Evolutionary conservation across 2,797 vertebrate genomes (phyloP), one percentile per base, ranked within the genome.

Genomic region (Coracias cyanogaster): DNA sequence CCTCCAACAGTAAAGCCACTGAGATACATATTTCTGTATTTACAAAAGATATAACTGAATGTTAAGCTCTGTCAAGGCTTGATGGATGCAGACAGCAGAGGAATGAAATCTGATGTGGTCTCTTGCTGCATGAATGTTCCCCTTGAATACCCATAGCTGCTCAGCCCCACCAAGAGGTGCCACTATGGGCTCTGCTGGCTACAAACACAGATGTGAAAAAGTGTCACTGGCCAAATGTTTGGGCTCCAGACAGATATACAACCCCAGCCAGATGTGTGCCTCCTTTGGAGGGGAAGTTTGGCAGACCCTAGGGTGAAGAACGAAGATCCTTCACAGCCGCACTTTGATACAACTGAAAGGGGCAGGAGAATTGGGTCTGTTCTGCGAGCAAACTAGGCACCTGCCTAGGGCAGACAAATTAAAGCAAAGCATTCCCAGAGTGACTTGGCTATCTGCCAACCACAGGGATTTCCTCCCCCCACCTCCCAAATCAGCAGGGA

Each of bases 341-440:
- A 2, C 15, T 9, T 1, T 0, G 37, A 0, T 33, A 41, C 7
- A 77, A 7, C 2, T 6, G 39, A 64, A 90, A 64, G 52, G 10
- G 37, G 41, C 45, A 70, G 67, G n/a, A 80, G 25, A 19, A 82
- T 21, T 41, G 15, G 14, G 18, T 35, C 37, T 15, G 3, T 60
- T 54, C 51, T 48, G 37, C 0, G 1, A 80, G 43, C 29, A 62
- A 90, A 35, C 6, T 6, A 66, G 41, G 14, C 26, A 43, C 35
- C 45, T 45, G 29, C 22, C 25, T 48, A 26, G 52, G 35, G 60
- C 37, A 66, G 21, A 35, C 20, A 70, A 66, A 67, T 28, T 28
- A 60, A 28, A 76, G 5, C 35, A 29, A 79, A 65, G 2, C 6
- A 4, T 61, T 82, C 25, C 65, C 64, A 89, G 52, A 78, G 17